Percentiles rank a stretch among this genome's conserved stretches.
Evolutionary conservation across 35 echinoderm and acorn worm species (phyloP).

Genomic region (Hemicentrotus pulcherrimus): DNA sequence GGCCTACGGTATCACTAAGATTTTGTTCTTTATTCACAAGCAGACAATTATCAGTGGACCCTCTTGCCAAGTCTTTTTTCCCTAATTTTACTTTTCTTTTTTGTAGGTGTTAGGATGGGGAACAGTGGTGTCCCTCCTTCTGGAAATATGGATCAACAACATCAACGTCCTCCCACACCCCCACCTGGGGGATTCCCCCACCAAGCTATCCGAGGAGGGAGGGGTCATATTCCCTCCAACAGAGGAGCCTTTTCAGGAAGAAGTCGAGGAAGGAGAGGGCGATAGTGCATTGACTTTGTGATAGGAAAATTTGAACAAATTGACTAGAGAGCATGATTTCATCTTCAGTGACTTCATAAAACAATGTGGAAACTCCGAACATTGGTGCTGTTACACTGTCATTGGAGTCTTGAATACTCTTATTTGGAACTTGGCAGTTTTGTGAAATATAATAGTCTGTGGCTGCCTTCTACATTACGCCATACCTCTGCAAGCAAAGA

Average conservation of each 20-base stretch:
- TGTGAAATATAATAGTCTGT: background rate
- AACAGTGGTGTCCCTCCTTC: conserved; percentile 24
- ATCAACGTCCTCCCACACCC: conserved; percentile 60
- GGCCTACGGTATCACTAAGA: no score
- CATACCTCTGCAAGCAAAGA: background rate
- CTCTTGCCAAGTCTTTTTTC: background rate
- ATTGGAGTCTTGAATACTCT: background rate
- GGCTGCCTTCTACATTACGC: background rate
- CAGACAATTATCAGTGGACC: background rate
- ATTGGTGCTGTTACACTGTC: background rate
- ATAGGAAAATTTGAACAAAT: background rate
- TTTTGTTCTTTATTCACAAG: no score
- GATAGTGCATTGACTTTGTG: background rate
- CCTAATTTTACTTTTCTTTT: background rate
- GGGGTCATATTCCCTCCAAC: conserved; percentile 32
- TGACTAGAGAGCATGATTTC: background rate
- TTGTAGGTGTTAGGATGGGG: conserved; percentile 47
- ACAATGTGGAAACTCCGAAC: background rate
- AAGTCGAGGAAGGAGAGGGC: conserved; percentile 56
- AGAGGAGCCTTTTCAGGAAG: conserved; percentile 46
- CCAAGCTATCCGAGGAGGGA: conserved; percentile 40
- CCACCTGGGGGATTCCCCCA: conserved; percentile 47
- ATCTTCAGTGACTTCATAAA: background rate
- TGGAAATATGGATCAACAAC: conserved; percentile 49
- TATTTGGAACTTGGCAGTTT: background rate